Base-by-base conservation (phyloP, 2,797 vertebrate species). In the Rachycentron canadum region DNA sequence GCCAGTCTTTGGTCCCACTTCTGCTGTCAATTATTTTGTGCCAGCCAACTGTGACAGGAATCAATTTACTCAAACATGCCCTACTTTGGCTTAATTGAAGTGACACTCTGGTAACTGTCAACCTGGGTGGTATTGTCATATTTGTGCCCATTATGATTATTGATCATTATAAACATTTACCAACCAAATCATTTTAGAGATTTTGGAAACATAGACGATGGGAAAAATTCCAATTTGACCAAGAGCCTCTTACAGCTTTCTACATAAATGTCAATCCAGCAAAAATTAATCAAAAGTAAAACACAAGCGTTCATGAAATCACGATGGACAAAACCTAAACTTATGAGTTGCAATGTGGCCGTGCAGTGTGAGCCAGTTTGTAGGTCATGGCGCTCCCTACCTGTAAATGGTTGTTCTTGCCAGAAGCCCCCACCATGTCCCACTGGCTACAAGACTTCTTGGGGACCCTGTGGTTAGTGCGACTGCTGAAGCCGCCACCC, bases 391-490 rank as follows among this genome's bases (percentile, higher is more conserved):
- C 23, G 45, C 3, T 30, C 10, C 86, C 59, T 90, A 95, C 94
- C 93, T 95, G 92, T 57, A 94, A 75, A 43, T 88, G 91, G 57
- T 84, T 93, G 26, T 85, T 93, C 66, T 86, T 91, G 67, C 60
- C n/a, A 0, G 94, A 58, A 25, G 78, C 21, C 36, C 79, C 84
- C 45, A 84, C 86, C 89, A 96, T 53, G 81, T 96, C 95, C 95
- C 95, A 95, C 61, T 96, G 95, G 84, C 94, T 96, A 34, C 90
- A 92, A 4, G 91, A 95, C 77, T 93, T 95, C 79, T 86, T 90
- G 2, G 93, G 91, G 47, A 87, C 49, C 75, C 49, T 88, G 63
- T 82, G 69, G 75, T 66, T 88, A 40, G 66, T 61, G 3, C 53
- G 62, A 12, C 52, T 69, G 52, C 84, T 73, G 55, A 92, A 62